Evolutionary conservation across 2,113 vertebrate species (phyloP).

Genomic region (Aptenodytes forsteri): DNA sequence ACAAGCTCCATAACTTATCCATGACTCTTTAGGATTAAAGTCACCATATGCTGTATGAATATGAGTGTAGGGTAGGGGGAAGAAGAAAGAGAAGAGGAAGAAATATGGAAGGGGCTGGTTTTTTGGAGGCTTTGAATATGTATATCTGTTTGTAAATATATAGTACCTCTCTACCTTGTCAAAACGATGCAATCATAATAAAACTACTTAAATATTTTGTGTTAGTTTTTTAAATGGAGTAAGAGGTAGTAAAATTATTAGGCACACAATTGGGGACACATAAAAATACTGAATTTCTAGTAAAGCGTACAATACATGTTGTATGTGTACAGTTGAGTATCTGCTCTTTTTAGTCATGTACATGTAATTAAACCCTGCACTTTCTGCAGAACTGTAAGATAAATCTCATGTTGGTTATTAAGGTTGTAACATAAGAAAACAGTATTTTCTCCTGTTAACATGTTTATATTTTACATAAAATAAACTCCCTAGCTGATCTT

Average conservation of each 20-base stretch:
- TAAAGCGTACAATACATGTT: neutral
- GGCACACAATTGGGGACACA: neutral
- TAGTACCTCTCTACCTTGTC: neutral
- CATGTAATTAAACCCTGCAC: constrained; percentile 10
- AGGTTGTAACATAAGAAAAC: constrained; percentile 56
- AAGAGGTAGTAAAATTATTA: neutral
- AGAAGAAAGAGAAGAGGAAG: neutral
- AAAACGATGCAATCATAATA: neutral
- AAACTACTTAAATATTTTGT: constrained; percentile 31
- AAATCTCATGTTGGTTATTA: constrained; percentile 38
- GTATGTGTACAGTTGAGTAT: neutral
- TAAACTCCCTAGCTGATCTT: constrained; percentile 29
- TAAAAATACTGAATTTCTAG: neutral
- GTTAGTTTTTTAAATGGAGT: constrained; percentile 21
- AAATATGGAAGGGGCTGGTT: neutral
- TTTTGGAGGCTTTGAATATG: neutral
- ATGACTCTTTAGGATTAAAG: neutral
- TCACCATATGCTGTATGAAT: neutral
- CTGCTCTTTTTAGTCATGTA: constrained; percentile 27
- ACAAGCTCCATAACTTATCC: neutral
- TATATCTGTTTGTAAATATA: constrained; percentile 17
- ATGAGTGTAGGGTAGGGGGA: neutral
- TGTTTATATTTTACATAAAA: constrained; percentile 68
- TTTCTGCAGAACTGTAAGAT: constrained; percentile 38
- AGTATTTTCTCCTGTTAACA: constrained; percentile 52